A percentile compares a stretch with the other conserved stretches of the same genome.
Evolutionary conservation across 1,140 invertebrate genomes (phyloP).

Genomic region (Platyura marginata): DNA sequence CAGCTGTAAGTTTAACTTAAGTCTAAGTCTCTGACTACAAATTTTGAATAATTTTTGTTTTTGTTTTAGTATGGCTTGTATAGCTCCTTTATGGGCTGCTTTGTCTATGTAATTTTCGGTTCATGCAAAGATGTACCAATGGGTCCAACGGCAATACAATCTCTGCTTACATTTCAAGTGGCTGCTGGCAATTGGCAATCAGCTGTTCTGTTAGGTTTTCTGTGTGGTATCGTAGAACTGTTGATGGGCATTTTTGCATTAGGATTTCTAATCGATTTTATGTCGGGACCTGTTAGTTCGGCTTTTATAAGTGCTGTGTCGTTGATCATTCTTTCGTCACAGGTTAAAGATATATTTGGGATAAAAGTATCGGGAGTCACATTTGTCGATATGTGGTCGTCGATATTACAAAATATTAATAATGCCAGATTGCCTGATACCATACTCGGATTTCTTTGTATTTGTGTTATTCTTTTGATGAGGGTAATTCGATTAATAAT

Average conservation of each 20-base stretch:
- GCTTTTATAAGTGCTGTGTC: constrained; percentile 89
- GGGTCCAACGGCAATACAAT: constrained; percentile 74
- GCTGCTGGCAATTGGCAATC: constrained; percentile 48
- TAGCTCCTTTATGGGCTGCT: constrained; percentile 76
- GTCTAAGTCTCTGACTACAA: background rate
- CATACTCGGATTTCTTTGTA: constrained; percentile 46
- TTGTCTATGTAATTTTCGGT: constrained; percentile 79
- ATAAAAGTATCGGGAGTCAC: constrained; percentile 53
- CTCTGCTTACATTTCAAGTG: constrained; percentile 64
- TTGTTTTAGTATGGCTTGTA: constrained; percentile 60
- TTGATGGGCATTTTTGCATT: constrained; percentile 74
- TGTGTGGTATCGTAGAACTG: constrained; percentile 65
- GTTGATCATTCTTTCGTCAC: constrained; percentile 74
- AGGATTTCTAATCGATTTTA: constrained; percentile 83
- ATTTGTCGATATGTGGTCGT: constrained; percentile 54
- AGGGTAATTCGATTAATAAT: no score
- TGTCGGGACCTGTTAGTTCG: constrained; percentile 81
- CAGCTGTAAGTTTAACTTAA: constrained; percentile 24
- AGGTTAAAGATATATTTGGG: constrained; percentile 73
- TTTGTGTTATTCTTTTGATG: constrained; percentile 45
- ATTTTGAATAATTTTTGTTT: constrained; percentile 2
- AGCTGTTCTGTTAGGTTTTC: constrained; percentile 63
- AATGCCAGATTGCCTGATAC: constrained; percentile 44
- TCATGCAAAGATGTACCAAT: constrained; percentile 81
- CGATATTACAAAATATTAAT: constrained; percentile 39